phyloP scores from a whole-genome alignment of 1,140 invertebrate species.

The Eumeta japonica region DNA sequence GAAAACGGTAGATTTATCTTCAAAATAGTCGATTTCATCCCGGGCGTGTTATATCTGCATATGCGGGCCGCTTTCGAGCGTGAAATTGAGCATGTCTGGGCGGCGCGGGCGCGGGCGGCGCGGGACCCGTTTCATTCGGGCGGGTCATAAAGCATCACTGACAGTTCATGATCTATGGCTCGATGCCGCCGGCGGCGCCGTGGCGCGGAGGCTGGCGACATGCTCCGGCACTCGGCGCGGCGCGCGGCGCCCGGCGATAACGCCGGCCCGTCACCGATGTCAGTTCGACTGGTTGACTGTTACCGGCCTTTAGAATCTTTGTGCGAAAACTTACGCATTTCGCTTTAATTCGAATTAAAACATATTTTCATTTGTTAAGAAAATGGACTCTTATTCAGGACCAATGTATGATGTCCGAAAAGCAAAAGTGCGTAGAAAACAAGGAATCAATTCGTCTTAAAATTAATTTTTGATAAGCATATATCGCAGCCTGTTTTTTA shows the following conservation, averaged over 20 bases:
- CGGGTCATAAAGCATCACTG: constrained; percentile 6
- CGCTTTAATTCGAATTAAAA: constrained; percentile 3
- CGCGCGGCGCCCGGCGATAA: too few species aligned
- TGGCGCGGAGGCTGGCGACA: neutral
- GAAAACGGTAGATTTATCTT: neutral
- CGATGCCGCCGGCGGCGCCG: neutral
- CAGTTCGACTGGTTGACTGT: constrained; percentile 2
- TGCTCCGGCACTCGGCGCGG: too few species aligned
- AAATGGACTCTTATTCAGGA: too few species aligned
- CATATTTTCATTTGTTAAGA: too few species aligned
- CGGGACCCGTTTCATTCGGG: too few species aligned
- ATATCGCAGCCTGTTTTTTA: too few species aligned
- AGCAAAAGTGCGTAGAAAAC: too few species aligned
- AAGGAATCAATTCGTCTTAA: too few species aligned
- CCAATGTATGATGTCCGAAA: too few species aligned
- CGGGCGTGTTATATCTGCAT: constrained; percentile 2
- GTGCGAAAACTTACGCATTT: neutral
- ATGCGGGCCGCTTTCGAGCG: constrained; percentile 3
- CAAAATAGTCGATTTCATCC: neutral
- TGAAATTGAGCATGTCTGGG: constrained; percentile 7
- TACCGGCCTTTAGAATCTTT: constrained; percentile 2
- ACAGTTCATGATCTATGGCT: constrained; percentile 5
- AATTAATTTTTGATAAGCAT: too few species aligned
- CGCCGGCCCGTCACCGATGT: too few species aligned
- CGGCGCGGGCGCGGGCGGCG: too few species aligned